Conservation (phyloP, 2,797 vertebrate genomes). For the Onychomys leucogaster region DNA sequence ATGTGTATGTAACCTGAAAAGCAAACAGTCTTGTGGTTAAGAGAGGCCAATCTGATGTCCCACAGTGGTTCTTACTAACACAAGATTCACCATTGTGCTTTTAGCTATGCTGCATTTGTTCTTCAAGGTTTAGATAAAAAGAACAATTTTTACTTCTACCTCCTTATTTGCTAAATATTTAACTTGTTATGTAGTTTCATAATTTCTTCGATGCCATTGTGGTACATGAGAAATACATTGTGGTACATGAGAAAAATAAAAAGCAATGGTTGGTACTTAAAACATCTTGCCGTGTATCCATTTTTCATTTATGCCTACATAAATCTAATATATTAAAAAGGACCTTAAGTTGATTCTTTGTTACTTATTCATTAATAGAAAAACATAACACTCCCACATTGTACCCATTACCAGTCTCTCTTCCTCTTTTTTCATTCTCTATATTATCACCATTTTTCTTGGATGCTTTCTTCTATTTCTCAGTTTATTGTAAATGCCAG, state of each 20-base stretch:
- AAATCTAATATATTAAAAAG: background rate
- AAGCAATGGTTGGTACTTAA: background rate
- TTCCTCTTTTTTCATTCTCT: background rate
- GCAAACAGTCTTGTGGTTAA: conserved; percentile 1
- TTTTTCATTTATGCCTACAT: background rate
- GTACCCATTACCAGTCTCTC: background rate
- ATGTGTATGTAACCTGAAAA: conserved; percentile 19
- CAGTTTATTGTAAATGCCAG: background rate
- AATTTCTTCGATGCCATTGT: background rate
- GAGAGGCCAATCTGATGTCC: background rate
- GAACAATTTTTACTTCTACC: background rate
- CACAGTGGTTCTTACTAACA: background rate
- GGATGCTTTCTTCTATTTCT: background rate
- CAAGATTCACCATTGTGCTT: background rate
- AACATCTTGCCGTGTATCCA: background rate
- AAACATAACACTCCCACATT: background rate
- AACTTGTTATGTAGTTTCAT: background rate
- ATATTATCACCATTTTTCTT: background rate
- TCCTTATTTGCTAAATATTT: background rate
- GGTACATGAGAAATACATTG: background rate
- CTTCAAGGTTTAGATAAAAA: background rate
- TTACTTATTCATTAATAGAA: background rate
- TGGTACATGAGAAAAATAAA: background rate
- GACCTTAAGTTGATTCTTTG: background rate
- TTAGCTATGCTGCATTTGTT: background rate